phyloP scores from a whole-genome alignment of 2,888 invertebrate species.

The Lasius platythorax region DNA sequence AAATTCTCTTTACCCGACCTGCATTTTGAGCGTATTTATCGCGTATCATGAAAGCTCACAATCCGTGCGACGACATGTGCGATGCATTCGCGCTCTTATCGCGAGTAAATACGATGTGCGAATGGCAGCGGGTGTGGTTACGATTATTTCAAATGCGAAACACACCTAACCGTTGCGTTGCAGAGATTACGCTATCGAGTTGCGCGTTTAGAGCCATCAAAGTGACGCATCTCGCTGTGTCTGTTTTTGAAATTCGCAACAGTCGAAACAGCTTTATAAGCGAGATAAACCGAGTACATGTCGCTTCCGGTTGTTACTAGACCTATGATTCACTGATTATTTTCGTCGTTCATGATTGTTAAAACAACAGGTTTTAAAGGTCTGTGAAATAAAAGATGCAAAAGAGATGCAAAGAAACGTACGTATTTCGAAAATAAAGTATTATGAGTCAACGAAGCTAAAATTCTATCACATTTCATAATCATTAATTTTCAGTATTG shows the following conservation, averaged over 20 bases:
- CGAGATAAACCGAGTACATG: not conserved
- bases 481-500: not conserved
- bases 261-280: not conserved
- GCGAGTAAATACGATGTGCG: slow-evolving; percentile 26
- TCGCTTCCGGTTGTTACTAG: not conserved
- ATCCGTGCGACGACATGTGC: slow-evolving; percentile 20
- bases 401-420: not conserved
- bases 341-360: not conserved
- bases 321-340: not conserved
- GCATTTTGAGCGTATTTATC: slow-evolving; percentile 9
- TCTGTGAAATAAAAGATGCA: not conserved
- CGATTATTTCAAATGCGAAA: slow-evolving; percentile 32
- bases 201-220: not conserved
- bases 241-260: slow-evolving; percentile 1
- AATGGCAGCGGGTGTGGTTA: not conserved
- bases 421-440: not conserved
- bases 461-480: not conserved
- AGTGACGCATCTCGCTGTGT: not conserved
- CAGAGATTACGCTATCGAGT: slow-evolving; percentile 16
- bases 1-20: not conserved
- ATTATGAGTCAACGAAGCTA: not conserved
- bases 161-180: not conserved
- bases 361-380: not conserved
- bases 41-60: slow-evolving; percentile 14
- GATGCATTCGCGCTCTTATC: slow-evolving; percentile 32